Conservation (phyloP, 2,113 vertebrate genomes). For the Condylura cristata region DNA sequence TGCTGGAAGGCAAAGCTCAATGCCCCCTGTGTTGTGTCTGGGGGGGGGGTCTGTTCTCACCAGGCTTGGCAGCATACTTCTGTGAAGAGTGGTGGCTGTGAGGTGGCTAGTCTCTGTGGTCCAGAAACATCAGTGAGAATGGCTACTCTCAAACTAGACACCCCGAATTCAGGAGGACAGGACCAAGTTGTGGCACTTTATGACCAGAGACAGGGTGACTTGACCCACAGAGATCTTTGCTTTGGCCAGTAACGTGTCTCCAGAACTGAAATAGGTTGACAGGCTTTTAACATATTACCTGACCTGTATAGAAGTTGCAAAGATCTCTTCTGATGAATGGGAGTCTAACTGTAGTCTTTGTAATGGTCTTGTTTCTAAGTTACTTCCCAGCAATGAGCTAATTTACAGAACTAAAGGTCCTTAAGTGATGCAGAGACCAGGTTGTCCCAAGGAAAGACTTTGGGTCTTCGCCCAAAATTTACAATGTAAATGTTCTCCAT, state of each 20-base stretch:
- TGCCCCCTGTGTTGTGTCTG: background rate
- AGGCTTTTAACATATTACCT: background rate
- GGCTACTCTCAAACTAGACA: background rate
- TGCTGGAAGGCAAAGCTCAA: background rate
- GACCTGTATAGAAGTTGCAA: background rate
- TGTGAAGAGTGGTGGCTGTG: background rate
- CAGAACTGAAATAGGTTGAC: background rate
- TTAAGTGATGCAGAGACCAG: background rate
- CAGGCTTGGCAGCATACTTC: background rate
- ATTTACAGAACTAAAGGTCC: background rate
- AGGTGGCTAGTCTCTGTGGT: background rate
- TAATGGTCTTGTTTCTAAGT: background rate
- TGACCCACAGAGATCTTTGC: background rate
- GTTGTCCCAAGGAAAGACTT: background rate
- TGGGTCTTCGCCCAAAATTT: background rate
- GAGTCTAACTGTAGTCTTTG: constrained; percentile 43
- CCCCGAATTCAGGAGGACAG: background rate
- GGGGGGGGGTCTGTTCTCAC: background rate
- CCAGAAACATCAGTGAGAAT: background rate
- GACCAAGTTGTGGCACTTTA: background rate
- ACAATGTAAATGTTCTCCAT: background rate
- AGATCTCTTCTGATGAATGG: background rate
- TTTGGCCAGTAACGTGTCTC: background rate
- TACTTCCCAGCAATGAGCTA: background rate
- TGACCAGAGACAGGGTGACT: background rate